Evolutionary conservation across 2,113 vertebrate genomes (phyloP).

Genomic region (Tragelaphus imberbis): DNA sequence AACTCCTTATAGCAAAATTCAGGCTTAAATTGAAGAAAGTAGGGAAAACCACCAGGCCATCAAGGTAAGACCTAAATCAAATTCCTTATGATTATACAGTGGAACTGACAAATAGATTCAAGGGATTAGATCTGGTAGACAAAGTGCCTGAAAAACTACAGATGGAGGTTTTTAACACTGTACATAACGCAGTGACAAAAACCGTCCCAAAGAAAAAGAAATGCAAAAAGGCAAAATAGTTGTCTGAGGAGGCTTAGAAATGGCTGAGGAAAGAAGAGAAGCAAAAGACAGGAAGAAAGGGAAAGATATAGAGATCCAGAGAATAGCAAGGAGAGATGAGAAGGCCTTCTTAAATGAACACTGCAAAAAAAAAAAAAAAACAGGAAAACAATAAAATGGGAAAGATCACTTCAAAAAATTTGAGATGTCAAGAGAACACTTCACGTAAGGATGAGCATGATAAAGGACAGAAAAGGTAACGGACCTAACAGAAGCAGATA

Average conservation of each 20-base stretch:
- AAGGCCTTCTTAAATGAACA: neutral
- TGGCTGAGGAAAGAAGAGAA: neutral
- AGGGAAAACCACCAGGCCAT: neutral
- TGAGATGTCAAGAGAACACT: neutral
- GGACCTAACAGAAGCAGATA: neutral
- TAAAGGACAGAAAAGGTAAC: neutral
- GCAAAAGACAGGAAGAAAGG: neutral
- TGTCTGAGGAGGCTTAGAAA: neutral
- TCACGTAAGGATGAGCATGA: neutral
- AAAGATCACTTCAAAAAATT: neutral
- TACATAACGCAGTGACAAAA: neutral
- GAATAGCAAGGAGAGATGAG: neutral
- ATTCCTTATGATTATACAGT: neutral
- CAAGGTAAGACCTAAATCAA: neutral
- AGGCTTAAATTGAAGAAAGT: neutral
- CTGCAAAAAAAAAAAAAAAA: neutral
- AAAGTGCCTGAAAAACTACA: neutral
- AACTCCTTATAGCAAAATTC: neutral
- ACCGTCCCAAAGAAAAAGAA: neutral
- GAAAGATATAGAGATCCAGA: neutral
- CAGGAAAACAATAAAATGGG: neutral
- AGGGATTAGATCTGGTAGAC: neutral
- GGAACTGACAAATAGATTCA: neutral
- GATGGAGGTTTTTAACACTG: neutral
- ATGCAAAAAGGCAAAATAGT: neutral